Conservation (phyloP, 2,797 vertebrate species). For the Craterocephalus amniculus region DNA sequence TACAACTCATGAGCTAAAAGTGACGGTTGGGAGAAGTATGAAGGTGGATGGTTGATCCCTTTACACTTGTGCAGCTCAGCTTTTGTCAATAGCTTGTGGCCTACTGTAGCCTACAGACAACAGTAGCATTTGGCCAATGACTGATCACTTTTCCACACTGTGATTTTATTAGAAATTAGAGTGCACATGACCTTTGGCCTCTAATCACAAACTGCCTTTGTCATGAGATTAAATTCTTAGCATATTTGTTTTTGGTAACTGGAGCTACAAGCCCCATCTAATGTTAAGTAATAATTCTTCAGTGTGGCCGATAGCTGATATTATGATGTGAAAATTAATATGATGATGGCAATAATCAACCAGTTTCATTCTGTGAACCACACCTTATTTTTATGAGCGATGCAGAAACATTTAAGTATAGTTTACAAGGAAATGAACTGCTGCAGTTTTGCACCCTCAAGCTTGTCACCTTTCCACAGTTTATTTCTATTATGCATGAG, state of each 20-base stretch:
- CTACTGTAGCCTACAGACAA: too few species aligned
- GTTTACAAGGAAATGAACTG: not conserved
- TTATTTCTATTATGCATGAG: not conserved
- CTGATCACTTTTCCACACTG: slow-evolving; percentile 73
- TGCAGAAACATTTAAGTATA: not conserved
- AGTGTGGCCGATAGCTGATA: slow-evolving; percentile 26
- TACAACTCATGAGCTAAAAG: slow-evolving; percentile 54
- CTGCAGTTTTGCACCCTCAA: not conserved
- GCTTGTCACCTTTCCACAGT: not conserved
- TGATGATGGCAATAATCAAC: slow-evolving; percentile 24
- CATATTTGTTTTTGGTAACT: slow-evolving; percentile 57
- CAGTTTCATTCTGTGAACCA: not conserved
- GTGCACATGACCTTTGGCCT: slow-evolving; percentile 73
- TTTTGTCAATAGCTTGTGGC: slow-evolving; percentile 46
- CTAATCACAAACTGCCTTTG: slow-evolving; percentile 32
- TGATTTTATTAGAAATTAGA: slow-evolving; percentile 78
- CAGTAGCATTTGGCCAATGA: slow-evolving; percentile 62
- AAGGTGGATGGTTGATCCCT: slow-evolving; percentile 40
- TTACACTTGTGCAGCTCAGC: slow-evolving; percentile 46
- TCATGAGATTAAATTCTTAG: slow-evolving; percentile 49
- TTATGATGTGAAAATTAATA: slow-evolving; percentile 38
- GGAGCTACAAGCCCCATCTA: slow-evolving; percentile 16
- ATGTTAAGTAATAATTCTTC: slow-evolving; percentile 52
- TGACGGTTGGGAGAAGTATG: slow-evolving; percentile 43
- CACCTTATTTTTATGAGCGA: too few species aligned